Evolutionary conservation across 1,140 invertebrate species (phyloP).

Genomic region (Brachionus rubens): DNA sequence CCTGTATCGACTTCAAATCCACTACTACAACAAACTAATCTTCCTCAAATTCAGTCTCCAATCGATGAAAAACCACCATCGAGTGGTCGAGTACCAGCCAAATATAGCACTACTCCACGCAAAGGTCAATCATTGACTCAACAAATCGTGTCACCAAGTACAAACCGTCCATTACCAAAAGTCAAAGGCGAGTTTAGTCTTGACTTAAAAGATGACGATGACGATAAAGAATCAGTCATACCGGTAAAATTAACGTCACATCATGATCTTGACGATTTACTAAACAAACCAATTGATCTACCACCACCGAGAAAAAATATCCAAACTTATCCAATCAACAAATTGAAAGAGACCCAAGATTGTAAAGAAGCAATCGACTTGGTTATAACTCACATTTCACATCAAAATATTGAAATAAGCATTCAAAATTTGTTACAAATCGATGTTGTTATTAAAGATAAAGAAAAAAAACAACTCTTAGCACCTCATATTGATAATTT

Average conservation of each 20-base stretch:
- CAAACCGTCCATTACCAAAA: slow-evolving; percentile 4
- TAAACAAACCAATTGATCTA: slow-evolving; percentile 27
- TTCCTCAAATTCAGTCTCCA: background rate
- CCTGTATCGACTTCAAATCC: background rate
- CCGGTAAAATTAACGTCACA: slow-evolving; percentile 26
- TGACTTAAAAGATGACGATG: slow-evolving; percentile 38
- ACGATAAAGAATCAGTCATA: slow-evolving; percentile 16
- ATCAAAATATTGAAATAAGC: slow-evolving; percentile 66
- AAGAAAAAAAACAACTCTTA: slow-evolving; percentile 55
- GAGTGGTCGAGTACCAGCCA: background rate
- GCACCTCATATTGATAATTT: slow-evolving; percentile 70
- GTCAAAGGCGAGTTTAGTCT: slow-evolving; percentile 23
- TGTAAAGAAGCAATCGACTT: slow-evolving; percentile 59
- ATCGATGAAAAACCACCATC: background rate
- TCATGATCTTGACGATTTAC: slow-evolving; percentile 28
- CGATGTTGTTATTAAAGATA: slow-evolving; percentile 60
- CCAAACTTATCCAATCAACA: slow-evolving; percentile 20
- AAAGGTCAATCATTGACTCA: slow-evolving; percentile 27
- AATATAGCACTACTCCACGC: slow-evolving; percentile 11
- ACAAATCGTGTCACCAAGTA: slow-evolving; percentile 7
- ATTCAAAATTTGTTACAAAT: slow-evolving; percentile 68
- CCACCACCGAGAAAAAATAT: slow-evolving; percentile 29
- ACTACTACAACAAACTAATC: background rate
- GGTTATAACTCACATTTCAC: slow-evolving; percentile 69
- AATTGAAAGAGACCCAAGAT: slow-evolving; percentile 49